Evolutionary conservation across 2,113 vertebrate genomes (phyloP).

Genomic region (Sinocyclocheilus rhinocerous): DNA sequence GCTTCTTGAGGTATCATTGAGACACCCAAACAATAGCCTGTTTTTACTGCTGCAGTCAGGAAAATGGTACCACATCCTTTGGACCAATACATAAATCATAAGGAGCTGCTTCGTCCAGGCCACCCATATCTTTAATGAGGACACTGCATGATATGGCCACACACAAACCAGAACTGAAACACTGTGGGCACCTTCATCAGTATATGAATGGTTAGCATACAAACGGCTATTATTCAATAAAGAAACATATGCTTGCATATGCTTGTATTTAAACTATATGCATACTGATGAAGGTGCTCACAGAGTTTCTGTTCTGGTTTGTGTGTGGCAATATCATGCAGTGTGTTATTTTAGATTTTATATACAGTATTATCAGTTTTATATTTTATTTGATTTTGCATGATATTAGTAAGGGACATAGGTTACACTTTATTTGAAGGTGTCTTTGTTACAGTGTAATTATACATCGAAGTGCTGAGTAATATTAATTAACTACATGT

Average conservation of each 20-base stretch:
- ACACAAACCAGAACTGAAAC: neutral
- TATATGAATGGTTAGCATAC: neutral
- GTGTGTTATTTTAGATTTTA: neutral
- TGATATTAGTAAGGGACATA: neutral
- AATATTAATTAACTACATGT: too few relatives aligned
- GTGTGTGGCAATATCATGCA: too few relatives aligned
- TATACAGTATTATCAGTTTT: neutral
- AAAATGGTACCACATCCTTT: too few relatives aligned
- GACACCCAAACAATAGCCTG: neutral
- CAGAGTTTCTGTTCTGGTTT: too few relatives aligned
- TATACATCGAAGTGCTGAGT: too few relatives aligned
- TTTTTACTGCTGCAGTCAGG: neutral
- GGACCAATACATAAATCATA: neutral
- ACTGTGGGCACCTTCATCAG: neutral
- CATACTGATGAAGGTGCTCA: too few relatives aligned
- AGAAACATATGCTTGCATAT: too few relatives aligned
- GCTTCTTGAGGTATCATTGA: neutral
- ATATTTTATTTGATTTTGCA: neutral
- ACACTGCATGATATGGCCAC: neutral
- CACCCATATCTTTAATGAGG: neutral
- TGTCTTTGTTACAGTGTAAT: too few relatives aligned
- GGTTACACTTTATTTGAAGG: too few relatives aligned
- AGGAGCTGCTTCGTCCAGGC: neutral
- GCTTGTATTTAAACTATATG: too few relatives aligned
- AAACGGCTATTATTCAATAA: neutral